phyloP scores from a whole-genome alignment of 2,113 vertebrate genomes.

The Oncorhynchus gorbuscha region DNA sequence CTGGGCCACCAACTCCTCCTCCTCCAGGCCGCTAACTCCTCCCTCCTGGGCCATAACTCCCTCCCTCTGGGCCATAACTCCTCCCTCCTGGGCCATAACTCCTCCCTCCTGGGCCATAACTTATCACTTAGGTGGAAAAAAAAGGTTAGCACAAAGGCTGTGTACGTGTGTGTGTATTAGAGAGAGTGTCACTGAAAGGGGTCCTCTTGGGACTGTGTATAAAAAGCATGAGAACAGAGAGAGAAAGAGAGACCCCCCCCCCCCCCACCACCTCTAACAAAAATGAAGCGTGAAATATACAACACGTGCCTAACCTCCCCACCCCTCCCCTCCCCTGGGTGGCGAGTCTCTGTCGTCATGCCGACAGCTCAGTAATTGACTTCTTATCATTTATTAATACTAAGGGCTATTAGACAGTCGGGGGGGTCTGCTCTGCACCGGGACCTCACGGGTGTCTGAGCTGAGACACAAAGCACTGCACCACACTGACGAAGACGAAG shows the following conservation, averaged over 20 bases:
- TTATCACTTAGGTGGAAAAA: no score
- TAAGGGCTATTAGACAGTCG: neutral
- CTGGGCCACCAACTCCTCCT: no score
- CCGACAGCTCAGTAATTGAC: slow-evolving; percentile 14
- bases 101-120: no score
- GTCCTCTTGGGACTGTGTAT: no score
- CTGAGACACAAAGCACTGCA: neutral
- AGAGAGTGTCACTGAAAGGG: neutral
- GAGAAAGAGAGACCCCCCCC: neutral
- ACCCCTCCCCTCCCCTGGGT: neutral
- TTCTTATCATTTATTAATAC: slow-evolving; percentile 17
- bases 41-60: no score
- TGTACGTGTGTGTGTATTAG: neutral
- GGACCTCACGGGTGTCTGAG: neutral
- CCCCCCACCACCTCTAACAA: neutral
- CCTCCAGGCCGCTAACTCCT: no score
- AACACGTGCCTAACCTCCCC: neutral
- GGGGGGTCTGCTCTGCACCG: neutral
- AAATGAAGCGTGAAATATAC: neutral
- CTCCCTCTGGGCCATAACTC: no score
- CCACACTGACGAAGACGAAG: neutral
- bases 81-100: no score
- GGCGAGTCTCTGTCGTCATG: neutral
- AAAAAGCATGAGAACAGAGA: no score
- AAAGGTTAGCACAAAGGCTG: no score